These are phyloP conservation scores for Thripadectes ignobilis DNA, from an alignment of 2,797 vertebrate genomes.

Conservation along the genomic window DNA sequence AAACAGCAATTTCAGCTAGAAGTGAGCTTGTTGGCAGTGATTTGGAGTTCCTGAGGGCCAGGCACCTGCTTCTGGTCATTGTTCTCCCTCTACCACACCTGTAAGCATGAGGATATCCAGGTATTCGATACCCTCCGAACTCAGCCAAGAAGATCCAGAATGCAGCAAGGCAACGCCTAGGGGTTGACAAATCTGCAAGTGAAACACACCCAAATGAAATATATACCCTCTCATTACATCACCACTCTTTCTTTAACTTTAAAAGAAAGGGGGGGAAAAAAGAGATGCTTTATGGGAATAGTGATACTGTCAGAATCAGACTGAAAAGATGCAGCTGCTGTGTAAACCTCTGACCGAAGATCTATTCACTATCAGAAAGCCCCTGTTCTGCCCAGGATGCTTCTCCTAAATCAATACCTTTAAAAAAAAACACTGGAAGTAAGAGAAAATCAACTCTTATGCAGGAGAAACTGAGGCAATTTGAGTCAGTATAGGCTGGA, in stretches of 20 bases:
- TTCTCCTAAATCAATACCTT: background rate
- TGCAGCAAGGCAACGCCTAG: background rate
- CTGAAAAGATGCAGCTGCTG: background rate
- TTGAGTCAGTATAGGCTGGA: background rate
- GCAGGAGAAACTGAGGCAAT: background rate
- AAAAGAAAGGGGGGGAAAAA: background rate
- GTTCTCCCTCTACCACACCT: constrained; percentile 73
- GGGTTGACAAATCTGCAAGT: background rate
- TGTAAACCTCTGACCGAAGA: background rate
- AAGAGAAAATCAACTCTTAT: background rate
- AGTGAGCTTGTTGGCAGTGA: constrained; percentile 24
- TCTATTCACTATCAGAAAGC: background rate
- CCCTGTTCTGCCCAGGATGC: background rate
- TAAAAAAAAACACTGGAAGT: background rate
- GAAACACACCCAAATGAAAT: constrained; percentile 9
- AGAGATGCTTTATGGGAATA: background rate
- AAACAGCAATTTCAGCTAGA: background rate
- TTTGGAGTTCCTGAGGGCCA: constrained; percentile 57
- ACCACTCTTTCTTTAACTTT: background rate
- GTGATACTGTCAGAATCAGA: background rate
- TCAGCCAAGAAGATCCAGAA: constrained; percentile 34
- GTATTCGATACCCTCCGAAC: constrained; percentile 27
- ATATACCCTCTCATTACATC: background rate
- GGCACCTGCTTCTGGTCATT: constrained; percentile 82
- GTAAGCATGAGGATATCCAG: constrained; percentile 69